These are phyloP conservation scores for Subanguina moxae DNA, from an alignment of 1,140 invertebrate genomes.

Conservation along the genomic window DNA sequence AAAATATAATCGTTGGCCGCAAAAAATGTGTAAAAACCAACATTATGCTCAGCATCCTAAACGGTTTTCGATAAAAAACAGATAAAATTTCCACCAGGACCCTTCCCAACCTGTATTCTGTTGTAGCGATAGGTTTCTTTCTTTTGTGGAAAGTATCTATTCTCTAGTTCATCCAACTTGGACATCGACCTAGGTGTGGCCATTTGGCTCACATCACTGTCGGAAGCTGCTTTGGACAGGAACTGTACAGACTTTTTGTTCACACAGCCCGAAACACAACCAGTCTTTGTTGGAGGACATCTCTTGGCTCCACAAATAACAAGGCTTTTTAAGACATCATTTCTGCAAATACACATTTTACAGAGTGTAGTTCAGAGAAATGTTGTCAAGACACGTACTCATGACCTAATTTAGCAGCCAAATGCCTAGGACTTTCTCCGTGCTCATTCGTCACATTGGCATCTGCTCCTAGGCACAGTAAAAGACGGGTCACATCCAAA, in stretches of 20 bases:
- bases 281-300: slow-evolving; percentile 39
- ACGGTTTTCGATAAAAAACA: slow-evolving; percentile 19
- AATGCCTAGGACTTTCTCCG: slow-evolving; percentile 70
- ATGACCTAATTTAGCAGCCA: slow-evolving; percentile 65
- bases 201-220: neutral
- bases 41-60: slow-evolving; percentile 42
- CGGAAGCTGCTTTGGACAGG: slow-evolving; percentile 30
- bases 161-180: slow-evolving; percentile 26
- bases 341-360: slow-evolving; percentile 3
- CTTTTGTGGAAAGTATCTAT: slow-evolving; percentile 12
- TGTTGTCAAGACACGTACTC: slow-evolving; percentile 43
- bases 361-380: neutral
- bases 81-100: neutral
- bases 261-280: slow-evolving; percentile 56
- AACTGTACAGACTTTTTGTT: slow-evolving; percentile 45
- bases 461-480: slow-evolving; percentile 69
- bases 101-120: slow-evolving; percentile 4
- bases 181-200: neutral
- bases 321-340: slow-evolving; percentile 43
- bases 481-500: slow-evolving; percentile 63
- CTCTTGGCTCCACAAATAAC: slow-evolving; percentile 51
- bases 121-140: slow-evolving; percentile 30
- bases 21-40: slow-evolving; percentile 3
- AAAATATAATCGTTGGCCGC: neutral
- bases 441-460: slow-evolving; percentile 72